Base-by-base conservation (phyloP, 2,888 invertebrate species). In the Sicus ferrugineus region DNA sequence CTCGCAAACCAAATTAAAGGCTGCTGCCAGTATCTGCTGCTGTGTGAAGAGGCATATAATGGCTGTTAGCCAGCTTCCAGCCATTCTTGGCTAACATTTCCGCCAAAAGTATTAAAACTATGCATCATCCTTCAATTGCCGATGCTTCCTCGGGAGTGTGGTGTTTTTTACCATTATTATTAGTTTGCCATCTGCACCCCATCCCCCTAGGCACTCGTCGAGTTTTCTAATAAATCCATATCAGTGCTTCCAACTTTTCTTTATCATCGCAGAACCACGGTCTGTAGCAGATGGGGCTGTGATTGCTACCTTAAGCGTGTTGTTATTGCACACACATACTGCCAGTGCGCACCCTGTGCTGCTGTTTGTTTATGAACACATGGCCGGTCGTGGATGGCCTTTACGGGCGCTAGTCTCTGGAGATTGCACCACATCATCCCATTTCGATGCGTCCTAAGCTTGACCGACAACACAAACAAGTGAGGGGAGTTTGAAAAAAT, bases 221-320 rank as follows among this genome's bases (percentile, higher is more conserved):
- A 34, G 21, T 34, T 64, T 59, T 59, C 59, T 67, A 67, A 67
- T 67, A 67, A 67, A 68, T 68, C 62, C 67, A 67, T 67, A 67
- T 67, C 58, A 67, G 46, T 23, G 42, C 48, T 63, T 46, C 76
- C 78, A 26, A 52, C 50, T 65, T 65, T 65, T 65, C 50, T 63
- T 63, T 48, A 52, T 65, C 52, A 54, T 54, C 52, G 54, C 54
- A 65, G 54, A 65, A 54, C 31, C 21, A 38, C 26, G 34, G 52
- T 21, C 46, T n/a, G 30, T 19, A 58, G 31, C 30, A 67, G 38
- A 30, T 31, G 6, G 11, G 28, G 59, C 64, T 21, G 59, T 70
- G 64, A 64, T 68, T 70, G 66, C 68, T 68, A 68, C 67, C 70
- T 70, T 70, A 68, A 68, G 64, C 64, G 42, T 68, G 70, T 64